These are phyloP conservation scores for Tachysurus vachellii DNA, from an alignment of 2,113 vertebrate genomes.

Conservation along the genomic window DNA sequence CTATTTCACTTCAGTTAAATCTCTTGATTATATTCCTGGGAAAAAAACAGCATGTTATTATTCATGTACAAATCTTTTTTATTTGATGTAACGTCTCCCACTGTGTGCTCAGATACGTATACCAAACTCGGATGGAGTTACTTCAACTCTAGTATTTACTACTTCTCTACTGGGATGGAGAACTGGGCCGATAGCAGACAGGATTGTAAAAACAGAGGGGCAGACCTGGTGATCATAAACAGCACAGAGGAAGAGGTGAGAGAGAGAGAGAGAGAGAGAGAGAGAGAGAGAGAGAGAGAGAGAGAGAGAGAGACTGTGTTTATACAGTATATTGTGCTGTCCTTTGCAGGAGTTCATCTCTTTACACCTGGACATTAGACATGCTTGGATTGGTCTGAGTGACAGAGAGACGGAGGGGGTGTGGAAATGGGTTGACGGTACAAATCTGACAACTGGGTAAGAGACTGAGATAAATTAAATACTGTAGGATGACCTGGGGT, in stretches of 20 bases:
- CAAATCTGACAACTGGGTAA: not conserved
- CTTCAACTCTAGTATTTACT: not conserved
- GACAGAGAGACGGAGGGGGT: not conserved
- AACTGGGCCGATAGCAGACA: not conserved
- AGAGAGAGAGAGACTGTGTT: too few relatives aligned
- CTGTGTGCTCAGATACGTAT: not conserved
- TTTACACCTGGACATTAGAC: too few relatives aligned
- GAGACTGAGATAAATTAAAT: not conserved
- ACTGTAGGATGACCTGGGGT: too few relatives aligned
- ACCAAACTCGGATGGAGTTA: not conserved
- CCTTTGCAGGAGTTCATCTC: conserved; percentile 9
- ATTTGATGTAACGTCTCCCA: not conserved
- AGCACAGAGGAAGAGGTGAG: not conserved
- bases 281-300: too few relatives aligned
- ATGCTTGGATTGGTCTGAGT: conserved; percentile 16
- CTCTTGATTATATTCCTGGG: too few relatives aligned
- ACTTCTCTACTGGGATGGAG: not conserved
- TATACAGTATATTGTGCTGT: too few relatives aligned
- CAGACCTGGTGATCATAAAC: not conserved
- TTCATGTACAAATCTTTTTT: too few relatives aligned
- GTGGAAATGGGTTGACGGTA: not conserved
- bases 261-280: too few relatives aligned
- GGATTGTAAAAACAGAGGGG: not conserved
- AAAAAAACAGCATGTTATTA: not conserved
- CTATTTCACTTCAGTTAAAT: too few relatives aligned